phyloP scores from a whole-genome alignment of 2,888 invertebrate species.

The Xylophagus ater region DNA sequence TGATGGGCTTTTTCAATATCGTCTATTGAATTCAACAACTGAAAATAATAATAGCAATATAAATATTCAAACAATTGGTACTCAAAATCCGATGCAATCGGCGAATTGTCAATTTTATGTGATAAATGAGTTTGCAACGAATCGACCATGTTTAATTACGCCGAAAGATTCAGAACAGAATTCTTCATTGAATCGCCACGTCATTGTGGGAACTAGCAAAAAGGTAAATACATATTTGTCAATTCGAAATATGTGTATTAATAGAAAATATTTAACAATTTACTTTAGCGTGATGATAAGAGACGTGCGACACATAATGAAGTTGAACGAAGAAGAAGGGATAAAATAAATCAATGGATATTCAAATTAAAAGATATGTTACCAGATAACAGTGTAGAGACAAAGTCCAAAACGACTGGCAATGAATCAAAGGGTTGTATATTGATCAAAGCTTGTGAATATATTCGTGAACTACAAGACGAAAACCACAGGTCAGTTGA shows the following conservation, averaged over 20 bases:
- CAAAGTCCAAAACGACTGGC: not conserved
- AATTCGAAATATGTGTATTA: not conserved
- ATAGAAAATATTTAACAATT: not conserved
- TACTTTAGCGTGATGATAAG: conserved; percentile 66
- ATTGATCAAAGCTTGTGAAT: conserved; percentile 89
- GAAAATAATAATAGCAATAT: conserved; percentile 4
- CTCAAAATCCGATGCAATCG: not conserved
- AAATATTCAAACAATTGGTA: not conserved
- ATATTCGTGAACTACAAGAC: conserved; percentile 73
- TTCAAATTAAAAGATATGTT: conserved; percentile 83
- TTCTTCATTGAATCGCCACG: too few species aligned
- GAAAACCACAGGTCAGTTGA: conserved; percentile 53
- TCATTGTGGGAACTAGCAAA: conserved; percentile 7
- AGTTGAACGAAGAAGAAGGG: conserved; percentile 83
- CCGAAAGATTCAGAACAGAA: conserved; percentile 8
- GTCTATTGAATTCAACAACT: conserved; percentile 4
- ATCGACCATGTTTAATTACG: conserved; percentile 10
- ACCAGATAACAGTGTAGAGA: conserved; percentile 45
- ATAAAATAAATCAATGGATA: conserved; percentile 97
- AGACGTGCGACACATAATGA: conserved; percentile 90
- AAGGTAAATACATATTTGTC: not conserved
- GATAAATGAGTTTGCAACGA: conserved; percentile 7
- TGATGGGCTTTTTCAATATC: conserved; percentile 10
- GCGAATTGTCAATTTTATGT: conserved; percentile 11
- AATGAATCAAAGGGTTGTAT: conserved; percentile 88